Evolutionary conservation across 53 echinoderm and acorn worm species (phyloP), one percentile per base, ranked within the genome.

Genomic region (Temnopleurus reevesii): DNA sequence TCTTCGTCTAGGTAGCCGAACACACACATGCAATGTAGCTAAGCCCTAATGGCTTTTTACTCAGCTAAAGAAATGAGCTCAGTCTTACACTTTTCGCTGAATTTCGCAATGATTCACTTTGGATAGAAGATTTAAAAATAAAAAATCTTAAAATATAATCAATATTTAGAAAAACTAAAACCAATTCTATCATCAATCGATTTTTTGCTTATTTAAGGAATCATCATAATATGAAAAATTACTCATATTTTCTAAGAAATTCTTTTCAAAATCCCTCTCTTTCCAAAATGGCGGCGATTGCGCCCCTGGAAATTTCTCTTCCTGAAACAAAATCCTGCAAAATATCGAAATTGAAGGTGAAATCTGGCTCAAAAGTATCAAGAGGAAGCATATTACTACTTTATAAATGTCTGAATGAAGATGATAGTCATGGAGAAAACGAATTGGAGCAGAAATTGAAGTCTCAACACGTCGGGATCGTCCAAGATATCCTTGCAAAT

Each of bases 331-430:
- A 92, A 87, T 85, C 84, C 71, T 92, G 97, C 89, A 92, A 92
- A 95, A 95, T 97, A 61, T 30, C 91, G 28, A 92, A 94, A 89
- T 90, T 95, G 90, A 97, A 95, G 83, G 97, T 95, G 10, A 97
- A 95, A 76, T 33, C 55, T 30, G 94, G 94, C 77, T 91, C 94
- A 8, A 91, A 89, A 59, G 80, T 97, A 82, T 89, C 93, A 36
- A 91, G 87, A 91, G 97, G 97, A 12, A 88, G 89, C 31, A 26
- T 95, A 77, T 84, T 97, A 47, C 89, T 93, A 41, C 57, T 93
- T 15, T 95, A 91, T 66, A 53, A 57, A 44, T 65, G 57, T 81
- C 76, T 60, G 61, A 83, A 77, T 87, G 89, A 77, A 29, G 92
- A 89, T 8, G 23, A 54, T 18, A 77, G 46, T 45, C 84, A 38